These are phyloP conservation scores for Rhinopomastus cyanomelas DNA, from an alignment of 2,113 vertebrate genomes.

Conservation along the genomic window DNA sequence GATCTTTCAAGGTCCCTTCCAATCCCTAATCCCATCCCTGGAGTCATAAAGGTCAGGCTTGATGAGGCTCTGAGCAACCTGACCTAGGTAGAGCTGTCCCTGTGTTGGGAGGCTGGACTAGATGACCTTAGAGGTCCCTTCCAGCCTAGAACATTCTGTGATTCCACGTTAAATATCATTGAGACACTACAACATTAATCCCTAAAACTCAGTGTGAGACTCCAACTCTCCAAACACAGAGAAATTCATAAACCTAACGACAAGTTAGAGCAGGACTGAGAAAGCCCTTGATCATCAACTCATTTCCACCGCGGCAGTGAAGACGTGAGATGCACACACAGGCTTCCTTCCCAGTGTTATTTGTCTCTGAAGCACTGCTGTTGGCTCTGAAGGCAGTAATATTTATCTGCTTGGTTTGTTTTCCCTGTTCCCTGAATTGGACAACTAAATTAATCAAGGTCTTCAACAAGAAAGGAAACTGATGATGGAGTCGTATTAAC, in stretches of 20 bases:
- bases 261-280: slow-evolving; percentile 9
- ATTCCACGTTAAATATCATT: too few species aligned
- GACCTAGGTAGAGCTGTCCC: too few species aligned
- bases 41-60: too few species aligned
- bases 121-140: too few species aligned
- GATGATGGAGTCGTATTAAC: neutral
- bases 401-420: slow-evolving; percentile 52
- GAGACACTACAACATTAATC: too few species aligned
- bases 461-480: neutral
- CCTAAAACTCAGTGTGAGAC: too few species aligned
- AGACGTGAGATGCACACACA: slow-evolving; percentile 42
- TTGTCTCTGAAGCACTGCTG: slow-evolving; percentile 36
- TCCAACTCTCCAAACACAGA: neutral
- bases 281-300: slow-evolving; percentile 40
- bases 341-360: slow-evolving; percentile 60
- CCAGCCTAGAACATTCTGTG: too few species aligned
- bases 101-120: too few species aligned
- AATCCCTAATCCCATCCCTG: too few species aligned
- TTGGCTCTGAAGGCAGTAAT: slow-evolving; percentile 37
- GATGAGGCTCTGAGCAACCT: too few species aligned
- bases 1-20: too few species aligned
- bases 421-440: slow-evolving; percentile 17
- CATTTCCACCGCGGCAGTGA: neutral
- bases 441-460: slow-evolving; percentile 24
- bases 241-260: slow-evolving; percentile 18